Evolutionary conservation across 2,113 vertebrate species (phyloP), one percentile per base, ranked within the genome.

Genomic region (Micronycteris hirsuta): DNA sequence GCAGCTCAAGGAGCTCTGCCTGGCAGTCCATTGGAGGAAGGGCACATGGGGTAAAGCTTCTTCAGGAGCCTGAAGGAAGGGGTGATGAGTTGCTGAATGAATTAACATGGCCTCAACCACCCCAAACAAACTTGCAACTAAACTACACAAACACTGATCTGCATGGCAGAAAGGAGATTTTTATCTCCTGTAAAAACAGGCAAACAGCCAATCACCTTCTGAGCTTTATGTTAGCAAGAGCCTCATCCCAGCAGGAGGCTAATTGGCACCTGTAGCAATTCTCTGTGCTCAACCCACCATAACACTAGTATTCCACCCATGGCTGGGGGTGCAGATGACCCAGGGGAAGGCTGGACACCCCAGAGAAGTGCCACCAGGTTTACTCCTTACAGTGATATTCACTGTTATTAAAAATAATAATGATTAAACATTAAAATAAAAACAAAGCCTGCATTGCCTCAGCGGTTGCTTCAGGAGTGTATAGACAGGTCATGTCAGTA

Each of bases 341-440:
- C 31, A 14, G 7, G 1, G 43, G 9, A n/a, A 45, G 65, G 10
- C 36, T 49, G 15, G n/a, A 17, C 41, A 43, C 24, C 33, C 41
- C 47, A 49, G 4, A 45, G 38, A 36, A 70, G n/a, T 33, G n/a
- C 47, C 56, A 7, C 49, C 28, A 45, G 70, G 38, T 31, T 52
- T n/a, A n/a, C 22, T 76, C 49, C 73, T 47, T 14, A 7, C 26
- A 15, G 36, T 10, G 36, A 47, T 83, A 93, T 76, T 19, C 67
- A 19, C 78, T 81, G 74, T 63, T 86, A 88, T 36, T 77, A 47
- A 54, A 71, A 77, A 36, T 20, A 63, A 54, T 63, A 91, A 83
- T 65, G 94, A 92, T 78, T 81, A 89, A 91, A 81, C 83, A 93
- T 31, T 56, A 92, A 96, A 96, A 74, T 65, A 49, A 85, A 92